Base-by-base conservation (phyloP, 2,797 vertebrate species). In the Enteromius radiatus region DNA sequence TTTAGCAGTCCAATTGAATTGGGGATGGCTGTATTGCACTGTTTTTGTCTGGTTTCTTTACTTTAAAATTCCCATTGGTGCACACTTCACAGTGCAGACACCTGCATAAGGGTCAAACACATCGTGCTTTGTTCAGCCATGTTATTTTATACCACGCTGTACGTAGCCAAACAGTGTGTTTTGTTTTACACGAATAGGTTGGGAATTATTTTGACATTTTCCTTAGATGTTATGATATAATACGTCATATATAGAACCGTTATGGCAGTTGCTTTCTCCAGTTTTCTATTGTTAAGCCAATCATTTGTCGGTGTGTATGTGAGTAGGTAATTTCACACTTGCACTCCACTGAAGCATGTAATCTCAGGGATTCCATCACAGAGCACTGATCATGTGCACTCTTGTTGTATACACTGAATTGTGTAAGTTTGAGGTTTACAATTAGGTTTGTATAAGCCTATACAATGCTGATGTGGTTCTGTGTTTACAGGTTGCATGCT, bases 121-220 rank as follows among this genome's bases (percentile, higher is more conserved):
- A 15, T 47, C 23, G 68, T 63, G 31, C 79, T 81, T 73, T 82
- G 80, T 81, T 81, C 45, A 52, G 80, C 59, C 59, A 52, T 81
- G 69, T 52, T 81, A 64, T 74, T 74, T 52, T 67, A 64, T 17
- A 67, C 59, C 47, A 75, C 2, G 10, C 14, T 28, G 47, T 74
- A 49, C 74, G 79, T 47, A 49, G n/a, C 28, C 5, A n/a, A n/a
- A 17, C 36, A 47, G 4, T 21, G 61, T 26, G 23, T 54, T 80
- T 79, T 31, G 31, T 56, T 69, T 81, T 63, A 61, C 19, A 33
- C 12, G 36, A 11, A 80, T 47, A 43, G 11, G 23, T 71, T 61
- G 19, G 52, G 23, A 71, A 33, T 33, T 14, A 15, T 47, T 64
- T 36, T 10, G 14, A 4, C 21, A 11, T 63, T 71, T 59, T n/a